These are phyloP conservation scores for Dryococelus australis DNA, from an alignment of 2,888 invertebrate species.

Conservation along the genomic window DNA sequence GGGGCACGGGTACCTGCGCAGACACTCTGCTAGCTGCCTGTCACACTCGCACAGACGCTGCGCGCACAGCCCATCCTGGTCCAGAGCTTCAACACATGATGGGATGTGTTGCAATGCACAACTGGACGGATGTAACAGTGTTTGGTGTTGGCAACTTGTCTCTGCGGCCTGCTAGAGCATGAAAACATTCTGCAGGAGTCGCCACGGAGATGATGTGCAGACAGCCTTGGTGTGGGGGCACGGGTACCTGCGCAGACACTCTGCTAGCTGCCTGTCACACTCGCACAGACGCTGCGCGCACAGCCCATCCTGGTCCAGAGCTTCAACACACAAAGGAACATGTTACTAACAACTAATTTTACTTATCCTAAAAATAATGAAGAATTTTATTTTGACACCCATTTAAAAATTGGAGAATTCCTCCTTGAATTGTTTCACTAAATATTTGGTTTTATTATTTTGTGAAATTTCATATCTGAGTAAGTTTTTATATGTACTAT, in stretches of 20 bases:
- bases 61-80: slow-evolving; percentile 74
- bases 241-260: slow-evolving; percentile 77
- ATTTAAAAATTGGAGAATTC: too few species aligned
- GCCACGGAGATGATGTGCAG: slow-evolving; percentile 76
- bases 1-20: slow-evolving; percentile 80
- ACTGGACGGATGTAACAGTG: too few species aligned
- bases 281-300: slow-evolving; percentile 84
- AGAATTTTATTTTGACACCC: too few species aligned
- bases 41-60: slow-evolving; percentile 86
- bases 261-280: slow-evolving; percentile 80
- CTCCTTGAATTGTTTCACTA: too few species aligned
- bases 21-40: slow-evolving; percentile 77
- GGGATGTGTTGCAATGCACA: too few species aligned
- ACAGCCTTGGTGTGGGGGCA: slow-evolving; percentile 77
- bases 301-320: slow-evolving; percentile 67
- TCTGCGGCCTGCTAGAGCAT: slow-evolving; percentile 57
- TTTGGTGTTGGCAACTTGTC: too few species aligned
- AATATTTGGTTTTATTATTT: too few species aligned
- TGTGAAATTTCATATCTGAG: too few species aligned
- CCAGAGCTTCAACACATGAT: slow-evolving; percentile 57
- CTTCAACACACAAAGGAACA: slow-evolving; percentile 51
- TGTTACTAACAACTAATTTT: too few species aligned
- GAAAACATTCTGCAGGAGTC: slow-evolving; percentile 77
- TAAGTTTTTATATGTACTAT: too few species aligned
- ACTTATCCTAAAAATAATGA: too few species aligned